Conservation (phyloP, 2,797 vertebrate genomes). For the Ctenopoma kingsleyae region DNA sequence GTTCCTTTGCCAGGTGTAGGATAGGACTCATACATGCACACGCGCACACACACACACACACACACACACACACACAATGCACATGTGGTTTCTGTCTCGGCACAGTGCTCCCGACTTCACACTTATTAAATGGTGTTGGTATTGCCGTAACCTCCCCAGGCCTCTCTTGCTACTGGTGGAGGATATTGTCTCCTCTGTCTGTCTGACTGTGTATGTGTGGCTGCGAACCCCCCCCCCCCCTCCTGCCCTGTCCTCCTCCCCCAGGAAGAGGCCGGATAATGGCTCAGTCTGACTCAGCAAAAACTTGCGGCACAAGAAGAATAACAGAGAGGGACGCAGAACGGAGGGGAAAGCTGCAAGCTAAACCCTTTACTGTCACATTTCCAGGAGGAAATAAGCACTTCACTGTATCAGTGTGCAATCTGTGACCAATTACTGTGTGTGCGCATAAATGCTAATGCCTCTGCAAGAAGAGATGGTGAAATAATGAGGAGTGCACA, state of each 20-base stretch:
- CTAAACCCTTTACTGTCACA: constrained; percentile 54
- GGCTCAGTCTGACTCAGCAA: constrained; percentile 74
- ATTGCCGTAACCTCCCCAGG: constrained; percentile 66
- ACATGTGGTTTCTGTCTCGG: constrained; percentile 38
- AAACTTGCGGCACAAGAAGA: constrained; percentile 30
- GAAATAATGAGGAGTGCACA: constrained; percentile 64
- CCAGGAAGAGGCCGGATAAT: constrained; percentile 69
- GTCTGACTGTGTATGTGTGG: constrained; percentile 25
- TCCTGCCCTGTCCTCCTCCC: neutral
- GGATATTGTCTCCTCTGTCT: constrained; percentile 40
- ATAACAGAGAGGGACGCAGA: constrained; percentile 1
- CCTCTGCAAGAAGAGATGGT: constrained; percentile 52
- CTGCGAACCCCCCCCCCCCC: neutral
- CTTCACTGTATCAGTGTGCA: constrained; percentile 65
- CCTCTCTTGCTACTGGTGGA: constrained; percentile 64
- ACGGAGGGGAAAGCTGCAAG: constrained; percentile 17
- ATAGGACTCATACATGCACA: constrained; percentile 29
- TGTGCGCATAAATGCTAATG: constrained; percentile 71
- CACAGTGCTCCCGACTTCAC: constrained; percentile 68
- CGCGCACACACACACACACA: constrained; percentile 28
- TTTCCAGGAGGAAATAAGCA: constrained; percentile 67
- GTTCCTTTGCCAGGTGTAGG: constrained; percentile 49
- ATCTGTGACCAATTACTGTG: constrained; percentile 68
- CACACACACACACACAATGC: constrained; percentile 22
- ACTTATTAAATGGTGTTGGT: constrained; percentile 83